A percentile compares a stretch with the other conserved stretches of the same genome.
Conservation (phyloP, 2,797 vertebrate genomes). For the Sebastes miniatus region DNA sequence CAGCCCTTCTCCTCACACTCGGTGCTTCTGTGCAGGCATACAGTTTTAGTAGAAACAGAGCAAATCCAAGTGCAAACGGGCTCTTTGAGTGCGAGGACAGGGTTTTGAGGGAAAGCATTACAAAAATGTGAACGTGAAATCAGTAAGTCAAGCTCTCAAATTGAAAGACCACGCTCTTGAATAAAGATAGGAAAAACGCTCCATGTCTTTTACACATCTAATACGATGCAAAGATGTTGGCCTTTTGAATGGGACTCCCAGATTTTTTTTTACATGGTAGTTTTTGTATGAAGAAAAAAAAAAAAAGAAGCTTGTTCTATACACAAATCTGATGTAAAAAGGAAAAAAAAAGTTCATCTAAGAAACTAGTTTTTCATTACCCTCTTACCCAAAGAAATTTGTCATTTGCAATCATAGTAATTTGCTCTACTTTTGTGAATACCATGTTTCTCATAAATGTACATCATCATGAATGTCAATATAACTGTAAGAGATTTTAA, state of each 20-base stretch:
- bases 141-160: too few relatives aligned
- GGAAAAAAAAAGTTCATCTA: constrained; percentile 59
- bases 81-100: too few relatives aligned
- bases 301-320: constrained; percentile 68
- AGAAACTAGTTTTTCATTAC: constrained; percentile 78
- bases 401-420: constrained; percentile 81
- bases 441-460: constrained; percentile 79
- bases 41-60: too few relatives aligned
- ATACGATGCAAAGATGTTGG: constrained; percentile 66
- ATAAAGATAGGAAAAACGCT: too few relatives aligned
- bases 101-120: too few relatives aligned
- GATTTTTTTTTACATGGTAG: constrained; percentile 59
- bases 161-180: too few relatives aligned
- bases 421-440: constrained; percentile 83
- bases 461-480: constrained; percentile 89
- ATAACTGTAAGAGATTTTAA: constrained; percentile 83
- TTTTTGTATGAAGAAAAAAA: constrained; percentile 83
- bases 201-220: constrained; percentile 53
- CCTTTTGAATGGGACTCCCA: constrained; percentile 79
- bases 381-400: constrained; percentile 85
- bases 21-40: too few relatives aligned
- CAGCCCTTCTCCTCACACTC: too few relatives aligned
- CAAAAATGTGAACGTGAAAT: too few relatives aligned
- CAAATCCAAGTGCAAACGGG: too few relatives aligned
- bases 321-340: constrained; percentile 77